These are phyloP conservation scores for Threskiornis aethiopicus DNA, from an alignment of 2,797 vertebrate species.

Conservation along the genomic window DNA sequence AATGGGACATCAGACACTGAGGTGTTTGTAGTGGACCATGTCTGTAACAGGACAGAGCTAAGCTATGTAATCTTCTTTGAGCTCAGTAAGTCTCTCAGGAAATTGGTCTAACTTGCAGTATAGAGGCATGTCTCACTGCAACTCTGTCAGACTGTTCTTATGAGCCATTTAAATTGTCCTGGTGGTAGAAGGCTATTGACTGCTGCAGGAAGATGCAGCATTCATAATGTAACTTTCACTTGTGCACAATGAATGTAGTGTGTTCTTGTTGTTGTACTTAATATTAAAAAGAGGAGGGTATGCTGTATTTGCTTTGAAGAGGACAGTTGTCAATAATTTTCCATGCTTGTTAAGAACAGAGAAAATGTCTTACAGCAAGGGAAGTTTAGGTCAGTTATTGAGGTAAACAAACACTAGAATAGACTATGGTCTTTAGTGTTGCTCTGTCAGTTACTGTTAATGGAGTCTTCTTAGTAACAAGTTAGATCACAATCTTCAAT, in stretches of 20 bases:
- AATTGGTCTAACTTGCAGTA: neutral
- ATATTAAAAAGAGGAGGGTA: neutral
- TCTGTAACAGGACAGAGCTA: neutral
- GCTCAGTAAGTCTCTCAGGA: neutral
- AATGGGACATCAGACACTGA: neutral
- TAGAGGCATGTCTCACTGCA: neutral
- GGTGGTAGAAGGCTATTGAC: neutral
- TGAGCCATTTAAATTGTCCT: neutral
- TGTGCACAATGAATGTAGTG: neutral
- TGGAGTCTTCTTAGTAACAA: neutral
- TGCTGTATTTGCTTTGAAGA: neutral
- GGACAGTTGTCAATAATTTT: neutral
- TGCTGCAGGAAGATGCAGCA: neutral
- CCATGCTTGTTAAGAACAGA: neutral
- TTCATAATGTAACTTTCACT: neutral
- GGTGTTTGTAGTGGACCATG: neutral
- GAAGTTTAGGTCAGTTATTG: neutral
- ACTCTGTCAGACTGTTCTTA: neutral
- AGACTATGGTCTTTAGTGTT: neutral
- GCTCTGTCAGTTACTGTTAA: neutral
- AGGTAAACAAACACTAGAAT: neutral
- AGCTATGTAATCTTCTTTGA: neutral
- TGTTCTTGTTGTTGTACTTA: neutral
- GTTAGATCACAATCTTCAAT: neutral
- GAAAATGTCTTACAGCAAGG: neutral